Base-by-base conservation (phyloP, 2,888 invertebrate genomes). In the Drosophila monieri region DNA sequence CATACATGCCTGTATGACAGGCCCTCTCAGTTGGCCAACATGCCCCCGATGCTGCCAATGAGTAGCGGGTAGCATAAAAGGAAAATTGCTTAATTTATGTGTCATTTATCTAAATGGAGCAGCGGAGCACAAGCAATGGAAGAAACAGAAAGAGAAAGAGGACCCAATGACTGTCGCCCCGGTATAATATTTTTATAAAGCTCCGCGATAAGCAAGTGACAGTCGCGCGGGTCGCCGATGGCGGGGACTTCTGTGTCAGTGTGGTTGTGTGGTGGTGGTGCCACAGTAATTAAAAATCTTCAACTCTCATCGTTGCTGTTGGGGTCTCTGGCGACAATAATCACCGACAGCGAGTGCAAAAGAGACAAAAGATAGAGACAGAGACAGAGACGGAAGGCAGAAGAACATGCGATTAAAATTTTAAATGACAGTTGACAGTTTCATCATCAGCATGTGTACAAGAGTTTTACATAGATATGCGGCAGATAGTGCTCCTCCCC, bases 31-130 rank as follows among this genome's bases (percentile, higher is more conserved):
- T 27, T 43, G 14, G 25, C 46, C 66, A 54, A 25, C 64, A 65
- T 37, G 25, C 66, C 53, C 47, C 15, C 8, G 18, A 23, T 39
- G 37, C 23, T 25, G 18, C 23, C 53, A 21, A 30, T 32, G 54
- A 66, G 53, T 66, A 65, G 46, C 44, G 64, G 64, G 46, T 65
- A 65, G 53, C 53, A 80, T 78, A 74, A 83, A 83, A 78, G 74
- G 77, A 87, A 84, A 84, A 87, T 84, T 84, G 81, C 85, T 84
- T 84, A 84, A 84, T 84, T 84, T 84, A 84, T 84, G 85, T 87
- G 79, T 81, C 83, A 81, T 81, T 84, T 84, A 83, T 83, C 88
- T 87, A 87, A 83, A 87, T 83, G 88, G 88, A 87, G 88, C 87
- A 85, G 58, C 54, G 49, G 73, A 65, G 73, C 70, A 60, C 55